A percentile compares a stretch with the other conserved stretches of the same genome.
These are phyloP conservation scores for Baronia brevicornis DNA, from an alignment of 2,888 invertebrate species.

Conservation along the genomic window DNA sequence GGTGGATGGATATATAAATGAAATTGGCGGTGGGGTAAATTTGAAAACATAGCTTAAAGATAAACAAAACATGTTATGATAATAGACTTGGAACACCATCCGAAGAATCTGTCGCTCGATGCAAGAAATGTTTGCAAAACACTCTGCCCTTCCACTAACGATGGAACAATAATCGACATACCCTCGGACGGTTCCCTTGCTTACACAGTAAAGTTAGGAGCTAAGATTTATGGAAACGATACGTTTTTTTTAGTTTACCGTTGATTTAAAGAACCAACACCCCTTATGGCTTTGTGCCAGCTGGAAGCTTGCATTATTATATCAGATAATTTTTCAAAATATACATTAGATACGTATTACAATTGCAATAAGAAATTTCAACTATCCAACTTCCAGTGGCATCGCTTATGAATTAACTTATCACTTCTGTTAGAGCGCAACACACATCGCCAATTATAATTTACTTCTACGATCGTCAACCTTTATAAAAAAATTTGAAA, in stretches of 20 bases:
- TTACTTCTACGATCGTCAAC: slow-evolving; percentile 1
- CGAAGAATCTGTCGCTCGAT: slow-evolving; percentile 58
- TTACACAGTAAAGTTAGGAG: slow-evolving; percentile 54
- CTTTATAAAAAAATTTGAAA: slow-evolving; percentile 19
- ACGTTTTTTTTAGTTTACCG: slow-evolving; percentile 63
- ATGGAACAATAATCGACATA: slow-evolving; percentile 58
- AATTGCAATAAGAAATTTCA: slow-evolving; percentile 13
- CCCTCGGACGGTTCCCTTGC: slow-evolving; percentile 45
- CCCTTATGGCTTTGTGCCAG: slow-evolving; percentile 71
- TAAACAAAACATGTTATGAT: slow-evolving; percentile 73
- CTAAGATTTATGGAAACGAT: slow-evolving; percentile 68
- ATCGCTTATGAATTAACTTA: slow-evolving; percentile 56
- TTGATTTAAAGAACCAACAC: slow-evolving; percentile 71
- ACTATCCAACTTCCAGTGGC: slow-evolving; percentile 57
- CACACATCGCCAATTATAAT: slow-evolving; percentile 16
- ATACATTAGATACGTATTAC: too few relatives aligned
- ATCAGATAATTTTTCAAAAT: slow-evolving; percentile 13
- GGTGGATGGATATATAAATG: too few relatives aligned
- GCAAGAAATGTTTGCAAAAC: slow-evolving; percentile 70
- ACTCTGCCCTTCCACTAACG: slow-evolving; percentile 55
- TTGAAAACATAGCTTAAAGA: slow-evolving; percentile 62
- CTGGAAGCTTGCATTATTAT: slow-evolving; percentile 59
- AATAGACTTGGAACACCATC: slow-evolving; percentile 64
- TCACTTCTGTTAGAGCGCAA: slow-evolving; percentile 44
- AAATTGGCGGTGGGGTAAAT: slow-evolving; percentile 45